Percentiles rank a stretch among this genome's conserved stretches.
These are phyloP conservation scores for Pterocles gutturalis DNA, from an alignment of 2,113 vertebrate genomes.

Conservation along the genomic window DNA sequence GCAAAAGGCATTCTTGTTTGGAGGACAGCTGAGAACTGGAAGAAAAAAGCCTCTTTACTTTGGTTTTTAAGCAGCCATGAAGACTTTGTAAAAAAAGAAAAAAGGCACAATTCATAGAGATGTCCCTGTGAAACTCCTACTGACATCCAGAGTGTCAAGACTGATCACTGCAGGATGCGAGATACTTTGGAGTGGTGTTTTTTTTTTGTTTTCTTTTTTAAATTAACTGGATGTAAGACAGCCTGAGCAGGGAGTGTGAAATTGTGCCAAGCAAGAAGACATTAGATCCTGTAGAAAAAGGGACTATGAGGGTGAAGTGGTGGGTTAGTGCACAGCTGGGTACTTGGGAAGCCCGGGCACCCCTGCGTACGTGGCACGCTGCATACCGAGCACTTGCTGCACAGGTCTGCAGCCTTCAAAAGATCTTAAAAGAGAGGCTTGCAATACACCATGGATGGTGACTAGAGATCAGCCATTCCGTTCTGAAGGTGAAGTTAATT, in stretches of 20 bases:
- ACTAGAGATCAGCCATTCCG: not conserved
- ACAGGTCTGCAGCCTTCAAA: not conserved
- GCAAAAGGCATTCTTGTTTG: not conserved
- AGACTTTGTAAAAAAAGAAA: not conserved
- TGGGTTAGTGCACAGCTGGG: not conserved
- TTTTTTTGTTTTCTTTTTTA: not conserved
- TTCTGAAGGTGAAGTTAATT: not conserved
- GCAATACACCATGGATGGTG: not conserved
- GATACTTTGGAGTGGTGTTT: not conserved
- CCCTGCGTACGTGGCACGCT: fast-evolving
- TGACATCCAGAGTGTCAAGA: not conserved
- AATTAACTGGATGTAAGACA: not conserved
- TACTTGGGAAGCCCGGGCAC: not conserved
- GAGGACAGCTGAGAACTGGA: not conserved
- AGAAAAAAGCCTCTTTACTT: not conserved
- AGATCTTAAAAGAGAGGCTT: not conserved
- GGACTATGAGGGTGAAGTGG: fast-evolving
- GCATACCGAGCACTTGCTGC: not conserved
- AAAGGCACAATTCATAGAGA: not conserved
- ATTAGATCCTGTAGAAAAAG: not conserved
- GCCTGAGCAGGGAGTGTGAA: not conserved
- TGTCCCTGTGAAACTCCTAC: not conserved
- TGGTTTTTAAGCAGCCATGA: not conserved
- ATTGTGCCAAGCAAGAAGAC: not conserved
- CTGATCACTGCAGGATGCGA: not conserved